Evolutionary conservation across 2,888 invertebrate species (phyloP).

Genomic region (Drosophila stalkeri): DNA sequence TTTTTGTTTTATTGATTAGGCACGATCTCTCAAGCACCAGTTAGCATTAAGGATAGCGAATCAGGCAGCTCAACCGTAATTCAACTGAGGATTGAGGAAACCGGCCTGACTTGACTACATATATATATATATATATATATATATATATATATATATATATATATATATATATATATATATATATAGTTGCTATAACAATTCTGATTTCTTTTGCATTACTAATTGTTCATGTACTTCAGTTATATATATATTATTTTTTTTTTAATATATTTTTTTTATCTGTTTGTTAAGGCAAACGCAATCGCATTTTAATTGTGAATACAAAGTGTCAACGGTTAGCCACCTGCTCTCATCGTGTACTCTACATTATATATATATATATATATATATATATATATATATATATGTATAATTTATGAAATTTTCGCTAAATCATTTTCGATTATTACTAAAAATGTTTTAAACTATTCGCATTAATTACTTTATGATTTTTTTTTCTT

Average conservation of each 20-base stretch:
- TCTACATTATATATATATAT: constrained; percentile 17
- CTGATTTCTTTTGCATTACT: neutral
- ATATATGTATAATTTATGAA: neutral
- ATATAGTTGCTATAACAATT: constrained; percentile 3
- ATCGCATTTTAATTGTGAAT: constrained; percentile 64
- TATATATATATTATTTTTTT: neutral
- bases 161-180: neutral
- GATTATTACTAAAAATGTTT: constrained; percentile 38
- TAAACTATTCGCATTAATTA: constrained; percentile 34
- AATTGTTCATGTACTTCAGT: constrained; percentile 8
- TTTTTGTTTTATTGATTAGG: constrained; percentile 30
- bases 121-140: neutral
- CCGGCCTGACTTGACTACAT: constrained; percentile 43
- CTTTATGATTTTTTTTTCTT: constrained; percentile 13
- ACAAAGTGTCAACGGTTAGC: constrained; percentile 40
- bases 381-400: neutral
- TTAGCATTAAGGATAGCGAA: constrained; percentile 31
- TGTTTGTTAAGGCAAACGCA: constrained; percentile 66
- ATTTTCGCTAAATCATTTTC: constrained; percentile 9
- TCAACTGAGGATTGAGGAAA: constrained; percentile 60
- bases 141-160: neutral
- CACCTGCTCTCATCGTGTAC: constrained; percentile 4
- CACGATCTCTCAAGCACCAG: constrained; percentile 63
- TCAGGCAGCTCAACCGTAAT: constrained; percentile 59
- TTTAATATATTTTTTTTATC: neutral